phyloP scores from a whole-genome alignment of 2,888 invertebrate genomes.

The Resseliella maxima region DNA sequence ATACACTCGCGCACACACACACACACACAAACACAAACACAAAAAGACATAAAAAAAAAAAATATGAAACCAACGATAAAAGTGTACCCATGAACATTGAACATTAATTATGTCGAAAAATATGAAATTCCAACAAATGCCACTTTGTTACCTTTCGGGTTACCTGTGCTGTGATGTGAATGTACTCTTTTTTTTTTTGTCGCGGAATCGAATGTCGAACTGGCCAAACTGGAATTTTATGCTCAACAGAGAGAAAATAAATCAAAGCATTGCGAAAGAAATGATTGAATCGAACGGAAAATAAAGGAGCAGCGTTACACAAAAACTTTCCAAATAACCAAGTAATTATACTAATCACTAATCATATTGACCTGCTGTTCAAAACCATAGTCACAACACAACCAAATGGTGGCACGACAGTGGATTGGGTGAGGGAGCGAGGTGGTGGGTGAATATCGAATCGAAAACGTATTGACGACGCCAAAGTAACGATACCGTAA shows the following conservation, averaged over 20 bases:
- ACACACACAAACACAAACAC: not conserved
- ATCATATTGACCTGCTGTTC: conserved; percentile 31
- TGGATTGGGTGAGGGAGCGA: not conserved
- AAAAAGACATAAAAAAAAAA: not conserved
- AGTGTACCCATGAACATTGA: conserved; percentile 1
- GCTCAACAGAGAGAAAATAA: not conserved
- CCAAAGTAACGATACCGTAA: conserved; percentile 47
- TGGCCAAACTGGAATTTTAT: not conserved
- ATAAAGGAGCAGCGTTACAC: conserved; percentile 18
- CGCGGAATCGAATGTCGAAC: not conserved
- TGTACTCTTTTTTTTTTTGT: too few relatives aligned
- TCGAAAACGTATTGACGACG: conserved; percentile 33
- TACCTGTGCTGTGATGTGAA: not conserved
- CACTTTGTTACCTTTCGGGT: not conserved
- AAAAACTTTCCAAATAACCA: conserved; percentile 42
- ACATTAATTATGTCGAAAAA: conserved; percentile 41
- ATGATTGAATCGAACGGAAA: not conserved
- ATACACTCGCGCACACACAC: too few relatives aligned
- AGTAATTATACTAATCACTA: conserved; percentile 55
- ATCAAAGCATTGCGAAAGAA: not conserved
- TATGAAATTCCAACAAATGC: conserved; percentile 6
- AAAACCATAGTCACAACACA: not conserved
- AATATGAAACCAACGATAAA: not conserved
- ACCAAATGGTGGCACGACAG: not conserved
- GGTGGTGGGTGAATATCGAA: not conserved